Conservation (phyloP, 2,113 vertebrate species). For the Elephantulus edwardii region DNA sequence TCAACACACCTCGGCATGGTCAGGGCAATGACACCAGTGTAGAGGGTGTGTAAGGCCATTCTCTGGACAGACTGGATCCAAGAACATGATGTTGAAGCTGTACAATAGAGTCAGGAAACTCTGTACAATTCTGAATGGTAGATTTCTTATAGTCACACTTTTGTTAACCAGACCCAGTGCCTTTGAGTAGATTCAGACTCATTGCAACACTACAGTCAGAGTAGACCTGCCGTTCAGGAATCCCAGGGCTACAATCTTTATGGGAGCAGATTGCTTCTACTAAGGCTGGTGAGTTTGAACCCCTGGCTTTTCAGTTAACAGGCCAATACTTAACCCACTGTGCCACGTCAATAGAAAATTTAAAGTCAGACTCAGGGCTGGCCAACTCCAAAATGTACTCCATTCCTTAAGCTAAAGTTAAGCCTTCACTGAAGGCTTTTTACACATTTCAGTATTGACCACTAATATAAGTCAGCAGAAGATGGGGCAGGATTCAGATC, state of each 20-base stretch:
- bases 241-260: no score
- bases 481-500: no score
- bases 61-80: not conserved
- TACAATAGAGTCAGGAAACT: not conserved
- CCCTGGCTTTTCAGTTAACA: no score
- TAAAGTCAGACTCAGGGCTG: slow-evolving; percentile 10
- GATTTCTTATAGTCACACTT: not conserved
- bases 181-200: no score
- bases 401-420: not conserved
- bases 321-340: no score
- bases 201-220: no score
- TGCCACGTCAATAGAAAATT: no score
- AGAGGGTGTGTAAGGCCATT: not conserved
- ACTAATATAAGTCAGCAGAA: not conserved
- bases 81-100: not conserved
- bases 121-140: not conserved
- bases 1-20: not conserved
- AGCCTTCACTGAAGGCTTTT: not conserved
- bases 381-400: not conserved
- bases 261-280: no score
- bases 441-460: not conserved
- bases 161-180: not conserved
- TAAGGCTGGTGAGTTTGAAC: no score
- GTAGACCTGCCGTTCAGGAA: no score
- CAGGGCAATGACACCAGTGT: not conserved